Base-by-base conservation (phyloP, 2,113 vertebrate genomes). In the Sphyrna mokarran region DNA sequence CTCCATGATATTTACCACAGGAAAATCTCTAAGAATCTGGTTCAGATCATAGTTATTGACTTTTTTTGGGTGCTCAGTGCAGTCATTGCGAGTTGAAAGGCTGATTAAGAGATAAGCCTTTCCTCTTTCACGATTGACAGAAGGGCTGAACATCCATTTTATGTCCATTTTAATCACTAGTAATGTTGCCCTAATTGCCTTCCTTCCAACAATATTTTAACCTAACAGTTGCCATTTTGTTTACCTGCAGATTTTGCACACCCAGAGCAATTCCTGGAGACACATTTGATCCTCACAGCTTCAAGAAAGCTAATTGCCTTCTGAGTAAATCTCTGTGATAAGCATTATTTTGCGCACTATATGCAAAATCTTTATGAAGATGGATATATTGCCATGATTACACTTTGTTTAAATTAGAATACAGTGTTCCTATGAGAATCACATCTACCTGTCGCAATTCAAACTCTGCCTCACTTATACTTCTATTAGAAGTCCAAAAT, bases 161-260 rank as follows among this genome's bases (percentile, higher is more conserved):
- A n/a, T n/a, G 33, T 93, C 89, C 22, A 66, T 37, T 93, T 66
- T 93, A 93, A 93, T 93, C 89, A 93, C 61, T 90, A 54, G 58
- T 61, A 33, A 90, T 63, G 33, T 90, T 90, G 26, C 26, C 89
- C 61, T n/a, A 16, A n/a, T 93, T n/a, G 8, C 6, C 18, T 33
- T 66, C 33, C 87, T 66, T 93, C 29, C 61, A 37, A 7, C 61
- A 66, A 37, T 16, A 66, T 43, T 66, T 37, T 93, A 83, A 43
- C 80, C 37, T 40, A 40, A 18, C 40, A 16, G 37, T 83, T 40
- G 18, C 9, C 63, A 40, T 93, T 29, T 93, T 93, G n/a, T 93
- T 37, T 93, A 37, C 89, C 89, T 68, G 61, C 54, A 63, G 14
- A 33, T 90, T 90, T 6, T 91, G 14, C 29, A 37, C 63, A 37